Percentiles rank a stretch among this genome's conserved stretches.
These are phyloP conservation scores for Tinea semifulvella DNA, from an alignment of 2,888 invertebrate genomes.

Conservation along the genomic window DNA sequence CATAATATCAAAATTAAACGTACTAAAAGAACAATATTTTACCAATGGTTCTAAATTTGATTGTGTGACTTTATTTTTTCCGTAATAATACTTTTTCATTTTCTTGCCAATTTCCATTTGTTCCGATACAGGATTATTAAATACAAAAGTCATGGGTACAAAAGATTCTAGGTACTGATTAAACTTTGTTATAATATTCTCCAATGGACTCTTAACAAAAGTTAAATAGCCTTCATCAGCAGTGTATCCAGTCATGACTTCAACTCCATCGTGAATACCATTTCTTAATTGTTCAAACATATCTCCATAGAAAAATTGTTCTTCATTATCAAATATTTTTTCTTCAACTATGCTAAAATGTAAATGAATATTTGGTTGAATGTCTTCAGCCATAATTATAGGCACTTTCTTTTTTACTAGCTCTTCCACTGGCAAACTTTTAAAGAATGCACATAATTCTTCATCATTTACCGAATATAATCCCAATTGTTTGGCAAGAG, in stretches of 20 bases:
- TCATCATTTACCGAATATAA: constrained; percentile 29
- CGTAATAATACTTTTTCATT: constrained; percentile 32
- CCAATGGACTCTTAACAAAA: constrained; percentile 18
- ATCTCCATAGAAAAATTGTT: constrained; percentile 36
- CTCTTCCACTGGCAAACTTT: constrained; percentile 28
- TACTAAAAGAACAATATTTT: constrained; percentile 25
- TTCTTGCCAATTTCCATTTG: constrained; percentile 32
- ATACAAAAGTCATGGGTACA: constrained; percentile 28
- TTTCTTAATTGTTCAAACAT: constrained; percentile 39
- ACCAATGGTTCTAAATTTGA: constrained; percentile 25
- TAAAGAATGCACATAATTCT: constrained; percentile 32
- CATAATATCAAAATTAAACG: constrained; percentile 28
- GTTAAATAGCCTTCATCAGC: constrained; percentile 70
- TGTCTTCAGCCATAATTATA: constrained; percentile 23
- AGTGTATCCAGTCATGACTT: constrained; percentile 75
- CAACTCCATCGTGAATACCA: constrained; percentile 58
- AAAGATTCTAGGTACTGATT: constrained; percentile 32
- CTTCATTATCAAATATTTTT: constrained; percentile 32
- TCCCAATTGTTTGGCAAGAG: constrained; percentile 32
- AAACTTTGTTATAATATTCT: constrained; percentile 23
- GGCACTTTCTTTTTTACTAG: constrained; percentile 26
- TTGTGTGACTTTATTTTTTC: constrained; percentile 24
- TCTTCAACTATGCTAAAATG: constrained; percentile 30
- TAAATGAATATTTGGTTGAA: constrained; percentile 23
- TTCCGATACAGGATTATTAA: constrained; percentile 25